Evolutionary conservation across 1,140 invertebrate genomes (phyloP), one percentile per base, ranked within the genome.

Genomic region (Drosophila pectinifera): DNA sequence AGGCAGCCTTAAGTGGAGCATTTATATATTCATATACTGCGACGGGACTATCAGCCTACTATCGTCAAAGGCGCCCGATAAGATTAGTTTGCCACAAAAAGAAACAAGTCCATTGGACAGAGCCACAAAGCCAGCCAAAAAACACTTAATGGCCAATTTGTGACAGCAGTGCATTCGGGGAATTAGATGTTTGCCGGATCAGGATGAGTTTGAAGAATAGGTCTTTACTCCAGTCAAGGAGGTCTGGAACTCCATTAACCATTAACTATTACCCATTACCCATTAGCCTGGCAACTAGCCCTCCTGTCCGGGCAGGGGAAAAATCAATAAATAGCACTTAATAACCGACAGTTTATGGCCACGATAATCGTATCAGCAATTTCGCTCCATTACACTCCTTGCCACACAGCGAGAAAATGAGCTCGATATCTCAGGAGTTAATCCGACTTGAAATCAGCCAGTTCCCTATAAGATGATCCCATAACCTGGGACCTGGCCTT

Each of bases 261-360:
- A 1, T 20, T 18, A 38, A 46, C 16, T 20, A 2, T 2, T 64
- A 53, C 38, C 28, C 39, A 14, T 26, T 41, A 20, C 7, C 16
- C 53, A 46, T 46, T 45, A 22, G 5, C 24, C 26, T 39, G 54
- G 10, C 34, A n/a, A 36, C 28, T 22, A 59, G 36, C 14, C 20
- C n/a, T n/a, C n/a, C n/a, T n/a, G n/a, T n/a, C n/a, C n/a, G n/a
- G n/a, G n/a, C n/a, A n/a, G n/a, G n/a, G n/a, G n/a, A n/a, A 65
- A 75, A 76, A 76, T 76, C 73, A 76, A 76, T 76, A 76, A 46
- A 58, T 51, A 57, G 11, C 61, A 53, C 61, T 75, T 75, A 54
- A 75, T 76, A 65, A 36, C 20, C 45, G 16, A 67, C 61, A 54
- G 53, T 67, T 76, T 53, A 67, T 67, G 36, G 46, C 72, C 39